Conservation (phyloP, 2,888 invertebrate species). For the Drosophila helvetica region DNA sequence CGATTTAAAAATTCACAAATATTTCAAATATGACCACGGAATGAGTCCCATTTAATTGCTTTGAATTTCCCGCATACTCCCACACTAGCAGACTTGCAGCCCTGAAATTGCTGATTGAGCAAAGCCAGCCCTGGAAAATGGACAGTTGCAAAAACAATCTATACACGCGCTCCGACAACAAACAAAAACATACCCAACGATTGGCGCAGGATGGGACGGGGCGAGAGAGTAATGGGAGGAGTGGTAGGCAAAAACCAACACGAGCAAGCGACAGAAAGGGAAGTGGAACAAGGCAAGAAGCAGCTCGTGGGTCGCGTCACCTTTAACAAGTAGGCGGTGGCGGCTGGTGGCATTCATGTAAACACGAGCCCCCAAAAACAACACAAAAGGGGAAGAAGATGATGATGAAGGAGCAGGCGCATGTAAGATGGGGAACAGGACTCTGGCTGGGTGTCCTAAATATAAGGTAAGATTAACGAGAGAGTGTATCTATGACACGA, state of each 20-base stretch:
- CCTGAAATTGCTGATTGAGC: background rate
- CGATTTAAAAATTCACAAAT: background rate
- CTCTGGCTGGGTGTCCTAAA: background rate
- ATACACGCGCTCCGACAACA: slow-evolving; percentile 46
- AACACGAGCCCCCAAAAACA: slow-evolving; percentile 45
- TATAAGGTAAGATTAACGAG: background rate
- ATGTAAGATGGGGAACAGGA: slow-evolving; percentile 13
- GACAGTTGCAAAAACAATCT: slow-evolving; percentile 61
- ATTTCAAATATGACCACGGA: background rate
- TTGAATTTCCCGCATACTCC: slow-evolving; percentile 16
- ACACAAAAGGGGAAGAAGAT: slow-evolving; percentile 21
- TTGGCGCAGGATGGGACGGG: slow-evolving; percentile 1
- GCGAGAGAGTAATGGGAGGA: background rate
- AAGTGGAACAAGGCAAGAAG: slow-evolving; percentile 44
- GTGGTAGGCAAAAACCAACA: slow-evolving; percentile 8
- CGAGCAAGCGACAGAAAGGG: slow-evolving; percentile 9
- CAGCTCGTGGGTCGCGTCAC: slow-evolving; percentile 60
- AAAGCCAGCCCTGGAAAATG: slow-evolving; percentile 60
- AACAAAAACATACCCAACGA: slow-evolving; percentile 31
- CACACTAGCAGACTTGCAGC: background rate
- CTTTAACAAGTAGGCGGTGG: slow-evolving; percentile 68
- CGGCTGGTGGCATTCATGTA: slow-evolving; percentile 58
- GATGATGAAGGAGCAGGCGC: slow-evolving; percentile 8
- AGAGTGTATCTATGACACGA: background rate
- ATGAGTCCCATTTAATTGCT: slow-evolving; percentile 28